These are phyloP conservation scores for Morpho deidamia DNA, from an alignment of 2,888 invertebrate species.

Conservation along the genomic window DNA sequence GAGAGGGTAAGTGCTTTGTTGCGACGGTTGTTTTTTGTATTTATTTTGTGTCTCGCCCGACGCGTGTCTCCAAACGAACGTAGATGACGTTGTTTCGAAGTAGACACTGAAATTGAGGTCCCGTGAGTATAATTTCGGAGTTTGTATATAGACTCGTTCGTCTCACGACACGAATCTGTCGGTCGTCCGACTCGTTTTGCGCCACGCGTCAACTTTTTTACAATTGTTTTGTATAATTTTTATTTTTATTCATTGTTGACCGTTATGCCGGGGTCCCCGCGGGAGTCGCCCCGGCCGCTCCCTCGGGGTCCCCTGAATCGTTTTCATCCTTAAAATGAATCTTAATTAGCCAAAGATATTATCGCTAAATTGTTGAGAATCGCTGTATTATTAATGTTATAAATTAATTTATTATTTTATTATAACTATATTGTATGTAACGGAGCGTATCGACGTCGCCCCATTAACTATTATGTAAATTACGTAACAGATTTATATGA, in stretches of 20 bases:
- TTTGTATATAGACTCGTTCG: neutral
- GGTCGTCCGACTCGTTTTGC: no score
- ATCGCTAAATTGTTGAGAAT: constrained; percentile 43
- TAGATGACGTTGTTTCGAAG: no score
- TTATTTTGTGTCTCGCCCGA: constrained; percentile 22
- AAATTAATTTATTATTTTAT: constrained; percentile 39
- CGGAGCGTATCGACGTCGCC: constrained; percentile 26
- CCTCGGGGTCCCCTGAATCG: constrained; percentile 4
- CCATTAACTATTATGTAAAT: constrained; percentile 45
- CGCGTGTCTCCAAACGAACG: no score
- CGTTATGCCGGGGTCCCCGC: constrained; percentile 19
- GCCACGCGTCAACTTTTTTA: no score
- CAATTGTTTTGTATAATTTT: constrained; percentile 30
- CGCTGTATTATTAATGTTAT: constrained; percentile 44
- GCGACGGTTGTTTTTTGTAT: constrained; percentile 42
- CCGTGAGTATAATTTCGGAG: neutral
- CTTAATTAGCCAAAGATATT: constrained; percentile 63
- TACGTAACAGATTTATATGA: constrained; percentile 66
- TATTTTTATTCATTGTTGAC: constrained; percentile 52
- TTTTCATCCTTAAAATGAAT: constrained; percentile 39
- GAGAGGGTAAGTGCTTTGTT: constrained; percentile 30
- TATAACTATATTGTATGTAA: constrained; percentile 42
- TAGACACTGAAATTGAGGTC: no score
- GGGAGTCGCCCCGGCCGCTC: neutral
- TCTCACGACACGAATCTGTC: no score